Percentiles rank a stretch among this genome's conserved stretches.
These are phyloP conservation scores for Epinephelus cyanopodus DNA, from an alignment of 2,113 vertebrate genomes.

Conservation along the genomic window DNA sequence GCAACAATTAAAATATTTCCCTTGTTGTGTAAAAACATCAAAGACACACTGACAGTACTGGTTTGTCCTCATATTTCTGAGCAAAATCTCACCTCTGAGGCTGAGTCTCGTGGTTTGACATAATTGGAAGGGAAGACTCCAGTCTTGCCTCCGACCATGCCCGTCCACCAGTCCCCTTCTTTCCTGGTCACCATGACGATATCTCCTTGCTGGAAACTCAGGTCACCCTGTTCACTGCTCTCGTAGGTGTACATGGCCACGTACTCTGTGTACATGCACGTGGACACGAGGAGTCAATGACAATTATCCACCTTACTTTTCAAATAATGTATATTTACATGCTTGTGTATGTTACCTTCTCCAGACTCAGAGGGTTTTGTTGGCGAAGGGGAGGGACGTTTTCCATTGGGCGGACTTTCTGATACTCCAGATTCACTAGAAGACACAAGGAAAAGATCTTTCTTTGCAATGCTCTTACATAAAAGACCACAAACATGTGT, in stretches of 20 bases:
- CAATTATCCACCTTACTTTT: rapidly evolving
- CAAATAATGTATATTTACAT: rapidly evolving
- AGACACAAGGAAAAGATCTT: neutral
- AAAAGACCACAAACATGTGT: too few relatives aligned
- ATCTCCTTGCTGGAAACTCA: constrained; percentile 98
- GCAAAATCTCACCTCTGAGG: constrained; percentile 87
- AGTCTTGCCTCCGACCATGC: constrained; percentile 91
- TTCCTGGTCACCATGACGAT: constrained; percentile 96
- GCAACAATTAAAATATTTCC: neutral
- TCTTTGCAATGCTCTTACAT: too few relatives aligned
- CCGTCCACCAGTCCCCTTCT: constrained; percentile 99
- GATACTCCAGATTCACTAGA: constrained; percentile 90
- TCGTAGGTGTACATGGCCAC: constrained; percentile 99
- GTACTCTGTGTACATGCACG: constrained; percentile 86
- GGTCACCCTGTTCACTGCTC: constrained; percentile 97
- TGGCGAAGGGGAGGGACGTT: constrained; percentile 92
- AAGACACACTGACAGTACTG: neutral
- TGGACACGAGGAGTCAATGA: neutral
- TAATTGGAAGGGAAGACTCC: constrained; percentile 99
- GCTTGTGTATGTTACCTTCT: constrained; percentile 87
- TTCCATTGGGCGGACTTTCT: constrained; percentile 93
- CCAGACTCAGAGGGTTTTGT: constrained; percentile 87
- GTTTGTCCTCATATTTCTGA: neutral
- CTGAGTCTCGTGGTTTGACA: constrained; percentile 95
- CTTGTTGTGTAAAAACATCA: neutral